Evolutionary conservation across 2,888 invertebrate species (phyloP).

Genomic region (Luperina testacea): DNA sequence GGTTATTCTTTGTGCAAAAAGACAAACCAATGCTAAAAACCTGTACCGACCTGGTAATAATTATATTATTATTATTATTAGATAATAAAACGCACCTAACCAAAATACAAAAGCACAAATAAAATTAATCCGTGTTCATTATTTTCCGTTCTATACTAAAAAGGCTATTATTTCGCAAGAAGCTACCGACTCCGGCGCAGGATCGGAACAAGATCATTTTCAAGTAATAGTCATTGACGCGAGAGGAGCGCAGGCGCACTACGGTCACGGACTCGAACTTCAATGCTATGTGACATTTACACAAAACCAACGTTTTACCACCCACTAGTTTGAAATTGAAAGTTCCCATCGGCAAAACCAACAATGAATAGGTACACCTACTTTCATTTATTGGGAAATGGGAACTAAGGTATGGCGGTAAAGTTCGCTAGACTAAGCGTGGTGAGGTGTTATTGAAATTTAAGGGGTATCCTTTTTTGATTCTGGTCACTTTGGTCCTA

Average conservation of each 20-base stretch:
- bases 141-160: constrained; percentile 41
- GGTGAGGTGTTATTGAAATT: not conserved
- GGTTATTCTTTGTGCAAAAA: not conserved
- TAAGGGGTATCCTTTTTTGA: not conserved
- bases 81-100: constrained; percentile 29
- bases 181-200: constrained; percentile 48
- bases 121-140: constrained; percentile 45
- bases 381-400: constrained; percentile 58
- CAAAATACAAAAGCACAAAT: constrained; percentile 7
- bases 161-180: constrained; percentile 58
- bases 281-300: constrained; percentile 78
- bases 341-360: constrained; percentile 56
- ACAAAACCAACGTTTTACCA: constrained; percentile 67
- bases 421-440: constrained; percentile 32
- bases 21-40: not conserved
- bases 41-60: not conserved
- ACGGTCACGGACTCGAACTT: constrained; percentile 82
- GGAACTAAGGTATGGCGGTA: constrained; percentile 29
- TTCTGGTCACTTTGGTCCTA: not conserved
- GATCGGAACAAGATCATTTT: constrained; percentile 73
- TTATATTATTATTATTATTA: constrained; percentile 16
- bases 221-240: constrained; percentile 72
- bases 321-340: constrained; percentile 65
- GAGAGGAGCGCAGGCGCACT: constrained; percentile 71
- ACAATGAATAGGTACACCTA: constrained; percentile 53